Evolutionary conservation across 2,797 vertebrate genomes (phyloP).

Genomic region (Dipus sagitta): DNA sequence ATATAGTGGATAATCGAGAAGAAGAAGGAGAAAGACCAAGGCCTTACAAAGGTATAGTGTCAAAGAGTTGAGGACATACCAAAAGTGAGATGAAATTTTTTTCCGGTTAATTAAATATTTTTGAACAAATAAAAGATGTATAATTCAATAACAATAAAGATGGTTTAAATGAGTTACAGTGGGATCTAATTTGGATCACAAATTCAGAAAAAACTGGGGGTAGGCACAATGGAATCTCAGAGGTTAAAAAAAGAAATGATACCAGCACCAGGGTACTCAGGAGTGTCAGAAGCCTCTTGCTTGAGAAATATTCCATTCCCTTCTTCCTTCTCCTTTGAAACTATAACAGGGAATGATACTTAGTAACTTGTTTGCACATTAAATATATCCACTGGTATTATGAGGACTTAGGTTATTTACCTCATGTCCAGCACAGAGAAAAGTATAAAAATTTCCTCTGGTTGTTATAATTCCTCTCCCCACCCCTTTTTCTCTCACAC

Average conservation of each 20-base stretch:
- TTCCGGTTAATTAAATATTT: neutral
- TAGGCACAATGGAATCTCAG: neutral
- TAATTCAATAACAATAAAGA: neutral
- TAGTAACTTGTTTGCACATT: neutral
- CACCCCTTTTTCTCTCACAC: neutral
- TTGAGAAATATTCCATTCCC: neutral
- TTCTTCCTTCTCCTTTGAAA: neutral
- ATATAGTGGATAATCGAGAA: neutral
- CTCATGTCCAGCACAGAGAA: neutral
- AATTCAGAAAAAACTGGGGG: neutral
- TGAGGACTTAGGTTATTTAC: neutral
- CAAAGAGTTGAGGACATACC: neutral
- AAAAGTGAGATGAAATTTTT: neutral
- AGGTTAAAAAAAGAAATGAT: neutral
- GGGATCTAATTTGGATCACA: neutral
- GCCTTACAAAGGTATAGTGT: neutral
- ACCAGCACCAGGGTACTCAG: neutral
- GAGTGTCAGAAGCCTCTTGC: accelerated
- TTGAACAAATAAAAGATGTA: neutral
- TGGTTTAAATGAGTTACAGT: neutral
- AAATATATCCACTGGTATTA: neutral
- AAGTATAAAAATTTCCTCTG: neutral
- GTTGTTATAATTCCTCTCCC: neutral
- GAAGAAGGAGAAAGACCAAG: neutral
- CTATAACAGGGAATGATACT: neutral